These are phyloP conservation scores for Lucilia sericata DNA, from an alignment of 1,140 invertebrate species.

Conservation along the genomic window DNA sequence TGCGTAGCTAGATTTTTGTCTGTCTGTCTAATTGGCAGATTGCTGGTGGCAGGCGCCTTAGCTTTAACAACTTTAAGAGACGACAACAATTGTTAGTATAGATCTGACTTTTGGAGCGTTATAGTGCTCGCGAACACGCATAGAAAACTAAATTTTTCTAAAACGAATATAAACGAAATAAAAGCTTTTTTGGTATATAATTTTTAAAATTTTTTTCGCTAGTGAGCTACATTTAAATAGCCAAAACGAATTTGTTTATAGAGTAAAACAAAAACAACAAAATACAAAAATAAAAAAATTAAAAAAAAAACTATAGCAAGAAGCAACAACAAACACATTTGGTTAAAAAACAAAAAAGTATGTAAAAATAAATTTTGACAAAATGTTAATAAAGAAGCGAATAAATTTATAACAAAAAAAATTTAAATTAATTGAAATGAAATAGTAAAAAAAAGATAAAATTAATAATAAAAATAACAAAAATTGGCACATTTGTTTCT, in stretches of 20 bases:
- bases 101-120: constrained; percentile 40
- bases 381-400: neutral
- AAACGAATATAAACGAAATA: constrained; percentile 27
- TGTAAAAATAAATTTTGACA: constrained; percentile 33
- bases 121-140: constrained; percentile 23
- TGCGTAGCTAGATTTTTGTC: neutral
- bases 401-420: neutral
- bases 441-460: neutral
- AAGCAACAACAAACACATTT: constrained; percentile 11
- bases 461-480: neutral
- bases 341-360: constrained; percentile 39
- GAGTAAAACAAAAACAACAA: constrained; percentile 18
- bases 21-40: constrained; percentile 9
- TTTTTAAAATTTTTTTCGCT: neutral
- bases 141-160: neutral
- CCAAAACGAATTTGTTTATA: constrained; percentile 32
- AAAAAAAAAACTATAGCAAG: constrained; percentile 1
- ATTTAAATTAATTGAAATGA: neutral
- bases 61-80: neutral
- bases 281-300: neutral
- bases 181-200: neutral
- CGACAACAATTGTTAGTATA: constrained; percentile 22
- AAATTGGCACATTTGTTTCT: neutral
- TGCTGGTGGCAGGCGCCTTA: constrained; percentile 8
- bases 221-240: neutral